These are phyloP conservation scores for Perizoma affinitatum DNA, from an alignment of 2,888 invertebrate species.

Conservation along the genomic window DNA sequence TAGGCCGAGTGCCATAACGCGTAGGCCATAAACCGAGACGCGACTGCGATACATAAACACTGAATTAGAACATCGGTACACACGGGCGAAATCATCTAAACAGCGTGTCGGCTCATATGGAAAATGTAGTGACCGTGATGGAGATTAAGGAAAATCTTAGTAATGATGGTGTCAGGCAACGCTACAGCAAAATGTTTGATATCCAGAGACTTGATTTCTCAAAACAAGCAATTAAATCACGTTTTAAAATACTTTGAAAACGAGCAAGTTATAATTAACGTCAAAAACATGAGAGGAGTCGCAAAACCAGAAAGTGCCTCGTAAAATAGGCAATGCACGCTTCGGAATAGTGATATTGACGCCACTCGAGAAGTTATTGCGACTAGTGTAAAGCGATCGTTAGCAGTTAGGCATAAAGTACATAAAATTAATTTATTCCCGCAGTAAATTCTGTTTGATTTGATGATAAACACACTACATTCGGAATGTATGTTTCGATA, in stretches of 20 bases:
- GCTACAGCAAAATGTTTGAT: too few species aligned
- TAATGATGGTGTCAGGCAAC: background rate
- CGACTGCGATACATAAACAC: conserved; percentile 58
- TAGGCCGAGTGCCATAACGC: conserved; percentile 55
- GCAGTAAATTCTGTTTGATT: conserved; percentile 48
- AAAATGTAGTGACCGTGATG: conserved; percentile 23
- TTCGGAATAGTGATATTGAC: conserved; percentile 8
- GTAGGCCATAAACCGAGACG: conserved; percentile 54
- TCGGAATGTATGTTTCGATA: conserved; percentile 33
- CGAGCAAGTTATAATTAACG: too few species aligned
- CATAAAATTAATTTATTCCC: conserved; percentile 57
- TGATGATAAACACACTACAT: conserved; percentile 44
- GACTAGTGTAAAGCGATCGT: conserved; percentile 38
- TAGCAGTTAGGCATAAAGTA: conserved; percentile 41
- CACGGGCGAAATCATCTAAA: conserved; percentile 35
- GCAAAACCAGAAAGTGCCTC: background rate
- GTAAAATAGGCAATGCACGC: conserved; percentile 2
- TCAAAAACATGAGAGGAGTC: background rate
- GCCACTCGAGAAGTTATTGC: conserved; percentile 27
- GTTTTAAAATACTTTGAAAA: too few species aligned
- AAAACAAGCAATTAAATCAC: too few species aligned
- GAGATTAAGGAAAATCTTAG: conserved; percentile 10
- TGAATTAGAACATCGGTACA: conserved; percentile 39
- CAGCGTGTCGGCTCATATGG: conserved; percentile 32
- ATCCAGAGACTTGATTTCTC: too few species aligned